Evolutionary conservation across 2,888 invertebrate species (phyloP).

Genomic region (Agrochola circellaris): DNA sequence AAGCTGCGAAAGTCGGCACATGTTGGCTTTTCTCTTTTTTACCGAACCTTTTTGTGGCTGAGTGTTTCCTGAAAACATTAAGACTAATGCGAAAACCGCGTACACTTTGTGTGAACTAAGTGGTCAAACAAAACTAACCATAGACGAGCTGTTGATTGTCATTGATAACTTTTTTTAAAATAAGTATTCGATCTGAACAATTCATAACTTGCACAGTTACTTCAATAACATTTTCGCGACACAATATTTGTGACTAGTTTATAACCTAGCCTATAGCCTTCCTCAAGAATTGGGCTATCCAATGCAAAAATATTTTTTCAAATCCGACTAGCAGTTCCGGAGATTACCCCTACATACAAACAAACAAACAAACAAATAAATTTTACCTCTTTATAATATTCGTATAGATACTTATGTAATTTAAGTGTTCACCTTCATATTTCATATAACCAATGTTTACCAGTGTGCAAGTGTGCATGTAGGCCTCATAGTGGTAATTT

Average conservation of each 20-base stretch:
- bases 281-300: too few species aligned
- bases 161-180: background rate
- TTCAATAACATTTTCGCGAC: background rate
- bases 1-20: constrained; percentile 36
- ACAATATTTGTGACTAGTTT: background rate
- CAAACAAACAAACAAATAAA: too few species aligned
- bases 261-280: too few species aligned
- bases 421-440: constrained; percentile 21
- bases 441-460: constrained; percentile 7
- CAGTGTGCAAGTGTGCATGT: background rate
- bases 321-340: too few species aligned
- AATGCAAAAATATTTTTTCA: too few species aligned
- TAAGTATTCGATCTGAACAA: too few species aligned
- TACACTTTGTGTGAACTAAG: background rate
- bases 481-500: constrained; percentile 1
- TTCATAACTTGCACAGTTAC: background rate
- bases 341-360: too few species aligned
- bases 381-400: too few species aligned
- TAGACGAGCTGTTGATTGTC: background rate
- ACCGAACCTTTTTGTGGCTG: constrained; percentile 15
- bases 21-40: constrained; percentile 35
- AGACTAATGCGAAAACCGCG: constrained; percentile 8
- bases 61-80: constrained; percentile 30
- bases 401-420: background rate
- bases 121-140: background rate